Base-by-base conservation (phyloP, 2,113 vertebrate species). In the Perognathus longimembris region DNA sequence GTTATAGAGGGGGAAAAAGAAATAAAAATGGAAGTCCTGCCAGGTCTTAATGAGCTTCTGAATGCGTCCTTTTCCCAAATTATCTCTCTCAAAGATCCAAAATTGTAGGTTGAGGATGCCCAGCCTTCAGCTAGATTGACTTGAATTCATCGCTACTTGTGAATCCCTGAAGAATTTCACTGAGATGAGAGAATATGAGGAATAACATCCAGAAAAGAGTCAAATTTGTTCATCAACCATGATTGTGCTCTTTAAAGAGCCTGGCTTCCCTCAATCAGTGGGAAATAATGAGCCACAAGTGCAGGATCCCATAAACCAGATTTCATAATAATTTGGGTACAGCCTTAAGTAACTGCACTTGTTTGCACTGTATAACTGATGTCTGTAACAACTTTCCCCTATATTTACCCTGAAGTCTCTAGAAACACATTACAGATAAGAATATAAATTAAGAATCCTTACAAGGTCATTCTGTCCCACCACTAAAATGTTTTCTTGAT, bases 11-110 rank as follows among this genome's bases (percentile, higher is more conserved):
- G 17, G 63, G 36, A 89, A 6, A 2, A 50, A 64, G 54, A 83
- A 79, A 83, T 20, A 3, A 63, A 87, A 92, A 42, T 64, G 24
- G 34, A 92, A 61, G 34, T 42, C 32, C 15, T 83, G 3, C 28
- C 36, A 45, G 79, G 82, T 84, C 38, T 67, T 67, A 84, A 63
- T 91, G 38, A 70, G 14, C 32, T 90, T 90, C 75, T 85, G 50
- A 32, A 71, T 17, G n/a, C 66, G 17, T 69, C 11, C 4, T 50
- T 85, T 90, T 69, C 59, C 70, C 50, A 79, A 92, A 75, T 54
- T 36, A 88, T 57, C 9, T 54, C 32, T 36, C 15, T 84, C 9
- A n/a, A 78, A 76, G 32, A 61, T 40, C 3, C 26, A 7, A 54
- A 76, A 77, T n/a, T 42, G 20, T 11, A 78, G 15, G 40, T 61